Base-by-base conservation (phyloP, 2,113 vertebrate genomes). In the Dermatemys mawii region DNA sequence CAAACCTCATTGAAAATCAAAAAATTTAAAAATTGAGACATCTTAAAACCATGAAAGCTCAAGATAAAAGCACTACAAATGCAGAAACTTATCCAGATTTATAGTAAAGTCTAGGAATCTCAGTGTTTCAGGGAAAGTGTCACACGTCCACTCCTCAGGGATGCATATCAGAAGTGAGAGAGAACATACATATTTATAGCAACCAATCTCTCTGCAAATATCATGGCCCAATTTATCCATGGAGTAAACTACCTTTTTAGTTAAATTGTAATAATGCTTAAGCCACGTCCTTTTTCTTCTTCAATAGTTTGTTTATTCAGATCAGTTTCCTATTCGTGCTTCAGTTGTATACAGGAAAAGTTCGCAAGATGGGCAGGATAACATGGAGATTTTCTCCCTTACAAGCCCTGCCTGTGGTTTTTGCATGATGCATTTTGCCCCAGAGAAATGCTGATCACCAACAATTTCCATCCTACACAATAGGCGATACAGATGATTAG, bases 11-110 rank as follows among this genome's bases (percentile, higher is more conserved):
- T 87, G 38, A 93, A 95, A 94, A 96, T 89, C 79, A 89, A 83
- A 91, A 84, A 1, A 93, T 97, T 93, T 94, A 96, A 90, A 96
- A 88, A 95, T 94, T 13, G 73, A 88, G 16, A 60, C 1, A 1
- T 51, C 60, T 92, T 90, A n/a, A 78, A 84, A 81, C 70, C 29
- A 38, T 78, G 82, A 91, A 94, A 93, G 17, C 26, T 63, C 44
- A 50, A 96, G 75, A 93, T 90, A 86, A 97, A 85, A 76, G n/a
- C 17, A 78, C 2, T 35, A 5, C 3, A 90, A 94, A 11, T 49
- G 51, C 67, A 49, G 46, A 95, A 90, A 83, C 11, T 5, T 81
- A 32, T 6, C 38, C 8, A 76, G 55, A 24, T n/a, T 70, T 94
- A 53, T 17, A 91, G 87, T 81, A 85, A 49, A 86, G 27, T 87